phyloP scores from a whole-genome alignment of 2,888 invertebrate species.

The Ptychoptera contaminata region DNA sequence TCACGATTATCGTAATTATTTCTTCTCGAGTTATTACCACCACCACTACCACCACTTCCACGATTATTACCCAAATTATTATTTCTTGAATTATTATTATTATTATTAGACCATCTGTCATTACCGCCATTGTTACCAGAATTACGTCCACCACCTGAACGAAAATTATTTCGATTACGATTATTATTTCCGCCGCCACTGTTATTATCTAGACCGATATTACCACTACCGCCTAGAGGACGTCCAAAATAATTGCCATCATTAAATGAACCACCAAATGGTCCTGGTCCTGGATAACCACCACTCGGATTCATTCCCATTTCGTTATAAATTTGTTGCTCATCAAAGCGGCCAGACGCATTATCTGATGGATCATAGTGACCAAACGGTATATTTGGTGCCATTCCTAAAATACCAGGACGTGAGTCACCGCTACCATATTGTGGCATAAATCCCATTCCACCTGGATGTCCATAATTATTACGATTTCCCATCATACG shows the following conservation, averaged over 20 bases:
- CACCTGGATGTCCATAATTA: conserved; percentile 31
- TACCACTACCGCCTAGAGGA: conserved; percentile 34
- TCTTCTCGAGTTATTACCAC: not conserved
- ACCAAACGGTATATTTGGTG: conserved; percentile 36
- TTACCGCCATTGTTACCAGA: conserved; percentile 2
- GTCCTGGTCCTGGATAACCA: conserved; percentile 32
- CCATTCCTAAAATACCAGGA: conserved; percentile 41
- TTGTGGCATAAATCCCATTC: conserved; percentile 3
- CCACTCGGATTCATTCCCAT: conserved; percentile 33
- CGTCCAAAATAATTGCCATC: conserved; percentile 26
- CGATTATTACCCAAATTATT: conserved; percentile 14
- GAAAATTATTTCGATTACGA: conserved; percentile 10
- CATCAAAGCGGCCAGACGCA: conserved; percentile 27
- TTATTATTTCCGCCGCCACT: conserved; percentile 3
- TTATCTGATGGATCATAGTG: conserved; percentile 23
- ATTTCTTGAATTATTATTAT: conserved; percentile 4
- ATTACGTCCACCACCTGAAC: conserved; percentile 4
- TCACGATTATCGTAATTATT: not conserved
- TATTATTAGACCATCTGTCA: too few species aligned
- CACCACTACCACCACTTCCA: conserved; percentile 7
- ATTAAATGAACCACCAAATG: conserved; percentile 27
- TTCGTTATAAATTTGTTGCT: conserved; percentile 18
- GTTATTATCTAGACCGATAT: conserved; percentile 10
- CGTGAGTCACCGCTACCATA: conserved; percentile 27
- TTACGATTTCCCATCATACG: conserved; percentile 26